Evolutionary conservation across 1,140 invertebrate genomes (phyloP).

Genomic region (Diuraphis noxia): DNA sequence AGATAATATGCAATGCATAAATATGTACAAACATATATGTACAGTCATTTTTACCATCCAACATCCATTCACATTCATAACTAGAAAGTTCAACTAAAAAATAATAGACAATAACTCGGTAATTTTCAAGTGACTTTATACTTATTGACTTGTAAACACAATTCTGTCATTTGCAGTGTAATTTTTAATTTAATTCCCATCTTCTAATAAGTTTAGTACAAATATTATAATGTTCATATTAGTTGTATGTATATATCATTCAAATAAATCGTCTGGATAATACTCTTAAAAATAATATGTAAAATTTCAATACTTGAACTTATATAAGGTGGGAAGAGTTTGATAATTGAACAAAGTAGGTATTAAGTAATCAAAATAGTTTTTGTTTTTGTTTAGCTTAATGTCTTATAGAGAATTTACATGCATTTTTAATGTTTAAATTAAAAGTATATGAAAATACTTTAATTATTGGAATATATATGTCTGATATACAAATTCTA

Average conservation of each 20-base stretch:
- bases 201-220: neutral
- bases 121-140: slow-evolving; percentile 42
- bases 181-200: neutral
- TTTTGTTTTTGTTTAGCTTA: neutral
- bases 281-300: neutral
- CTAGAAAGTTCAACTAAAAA: neutral
- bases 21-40: neutral
- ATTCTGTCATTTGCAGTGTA: neutral
- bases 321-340: neutral
- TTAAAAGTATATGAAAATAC: neutral
- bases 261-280: neutral
- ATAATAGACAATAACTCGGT: neutral
- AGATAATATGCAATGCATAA: neutral
- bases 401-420: neutral
- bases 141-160: neutral
- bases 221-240: neutral
- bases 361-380: neutral
- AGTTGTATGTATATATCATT: neutral
- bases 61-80: neutral
- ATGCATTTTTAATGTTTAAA: neutral
- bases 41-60: neutral
- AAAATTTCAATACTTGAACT: neutral
- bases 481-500: neutral
- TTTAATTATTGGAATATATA: too few relatives aligned
- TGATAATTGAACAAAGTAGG: neutral